Conservation (phyloP, 2,888 invertebrate genomes). For the Electrophaes corylata region DNA sequence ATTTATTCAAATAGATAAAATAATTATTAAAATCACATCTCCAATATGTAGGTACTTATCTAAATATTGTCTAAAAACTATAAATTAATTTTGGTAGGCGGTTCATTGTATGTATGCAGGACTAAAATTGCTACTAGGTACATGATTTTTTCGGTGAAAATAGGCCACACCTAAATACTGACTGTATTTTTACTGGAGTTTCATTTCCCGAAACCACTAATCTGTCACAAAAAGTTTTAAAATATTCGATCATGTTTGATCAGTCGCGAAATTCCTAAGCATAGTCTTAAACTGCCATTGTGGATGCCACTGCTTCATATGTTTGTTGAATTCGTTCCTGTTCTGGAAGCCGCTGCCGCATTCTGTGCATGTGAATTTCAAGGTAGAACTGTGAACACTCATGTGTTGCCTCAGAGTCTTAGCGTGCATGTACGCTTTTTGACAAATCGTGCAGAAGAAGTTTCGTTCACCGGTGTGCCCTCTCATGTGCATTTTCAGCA, state of each 20-base stretch:
- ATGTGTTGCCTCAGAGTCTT: constrained; percentile 74
- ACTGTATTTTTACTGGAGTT: no score
- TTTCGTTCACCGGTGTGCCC: constrained; percentile 75
- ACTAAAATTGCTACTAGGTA: no score
- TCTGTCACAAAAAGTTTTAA: background rate
- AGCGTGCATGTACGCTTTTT: constrained; percentile 76
- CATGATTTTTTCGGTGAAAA: no score
- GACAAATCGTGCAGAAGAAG: constrained; percentile 68
- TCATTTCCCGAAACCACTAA: no score
- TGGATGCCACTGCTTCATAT: constrained; percentile 76
- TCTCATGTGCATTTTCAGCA: constrained; percentile 70
- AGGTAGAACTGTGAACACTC: constrained; percentile 65
- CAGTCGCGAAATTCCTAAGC: constrained; percentile 59
- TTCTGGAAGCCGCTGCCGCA: constrained; percentile 71
- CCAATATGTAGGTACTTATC: no score
- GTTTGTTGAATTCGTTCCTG: constrained; percentile 69
- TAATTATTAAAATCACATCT: no score
- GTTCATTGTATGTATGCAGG: no score
- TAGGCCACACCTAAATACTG: no score
- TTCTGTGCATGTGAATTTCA: constrained; percentile 67
- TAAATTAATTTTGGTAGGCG: no score
- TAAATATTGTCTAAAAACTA: no score
- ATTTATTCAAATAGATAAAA: no score
- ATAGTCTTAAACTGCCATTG: constrained; percentile 68
- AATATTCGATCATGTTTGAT: constrained; percentile 23